Evolutionary conservation across 30 jellyfish, hydroid and myxozoan genomes (phyloP), one percentile per base, ranked within the genome.

Genomic region (Calvadosia cruxmelitensis): DNA sequence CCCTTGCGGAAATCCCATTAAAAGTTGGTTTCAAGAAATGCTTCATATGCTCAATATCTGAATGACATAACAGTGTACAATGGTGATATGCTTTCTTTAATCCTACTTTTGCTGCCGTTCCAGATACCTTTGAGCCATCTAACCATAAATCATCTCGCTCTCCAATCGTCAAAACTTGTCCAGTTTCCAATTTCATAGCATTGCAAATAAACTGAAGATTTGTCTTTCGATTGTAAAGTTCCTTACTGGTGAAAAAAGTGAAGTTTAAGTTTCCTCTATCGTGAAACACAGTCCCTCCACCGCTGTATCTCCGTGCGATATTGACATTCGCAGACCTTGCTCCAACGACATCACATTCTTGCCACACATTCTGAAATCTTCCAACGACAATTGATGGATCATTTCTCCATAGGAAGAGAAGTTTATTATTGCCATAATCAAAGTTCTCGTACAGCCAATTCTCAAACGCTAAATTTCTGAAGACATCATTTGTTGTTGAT

Each of bases 261-360:
- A 79, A 57, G 67, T 92, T 92, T 30, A 92, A 29, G 53, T 92
- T 92, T 20, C 99, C 99, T 2, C 68, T 82, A 64, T 92, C 99
- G 33, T 92, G 99, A 71, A 61, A 92, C 30, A 92, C 99, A 0
- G 96, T 72, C 1, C 99, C 99, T 3, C 99, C 99, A 0, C 99
- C 99, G 74, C 96, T 83, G 3, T 74, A 75, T 49, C 99, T 70
- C 66, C 99, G 62, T 13, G 78, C 90, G 31, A 92, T 24, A 30
- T 74, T 61, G 50, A 78, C 72, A 12, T 66, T 70, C 49, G 0
- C 15, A 29, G 50, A n/a, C 66, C 76, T 66, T 31, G 80, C 69
- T 20, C 52, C 63, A n/a, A 69, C 66, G 3, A 92, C 31, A 53
- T 78, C 73, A 69, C 92, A 71, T 73, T 92, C 99, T 30, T 66